Evolutionary conservation across 2,888 invertebrate genomes (phyloP), one percentile per base, ranked within the genome.

Genomic region (Leuctra nigra): DNA sequence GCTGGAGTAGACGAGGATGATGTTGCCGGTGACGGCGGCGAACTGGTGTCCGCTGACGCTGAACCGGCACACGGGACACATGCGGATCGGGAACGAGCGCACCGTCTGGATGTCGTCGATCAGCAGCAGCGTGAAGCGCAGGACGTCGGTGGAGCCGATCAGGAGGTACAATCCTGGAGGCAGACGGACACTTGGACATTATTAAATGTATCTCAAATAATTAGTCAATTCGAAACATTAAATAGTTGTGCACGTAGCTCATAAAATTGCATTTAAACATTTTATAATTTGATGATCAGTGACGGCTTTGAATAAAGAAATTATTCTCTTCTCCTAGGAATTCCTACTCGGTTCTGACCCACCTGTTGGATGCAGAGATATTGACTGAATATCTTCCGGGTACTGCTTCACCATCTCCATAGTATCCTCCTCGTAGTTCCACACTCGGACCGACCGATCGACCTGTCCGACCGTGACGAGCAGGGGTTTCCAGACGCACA

Each of bases 401-500:
- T 91, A 95, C 63, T 87, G 80, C 67, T 91, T 87, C 56, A 73
- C 71, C 68, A 92, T 72, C 66, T 92, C 87, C 52, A 93, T 75
- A 50, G 79, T 86, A 68, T 86, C 85, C 0, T 84, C 86, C 72
- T 91, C 87, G 68, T 90, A 95, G 69, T 96, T 91, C 95, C 95
- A 96, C 46, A 96, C 80, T 54, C 92, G 79, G 53, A 96, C 81
- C 36, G 90, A 91, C 64, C 89, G 82, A 70, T 96, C 96, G 52
- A 80, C 74, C 61, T 81, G 80, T 44, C 88, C 87, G 53, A 73
- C 77, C 0, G 95, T 94, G 73, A 93, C 85, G 60, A 94, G 83
- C 56, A 93, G 83, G 0, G 94, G 87, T 69, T 94, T 94, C 86
- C 95, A 90, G 1, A 86, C 80, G 67, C 94, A 94, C 63, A 90